Base-by-base conservation (phyloP, 2,797 vertebrate species). In the Fistularia tabacaria region DNA sequence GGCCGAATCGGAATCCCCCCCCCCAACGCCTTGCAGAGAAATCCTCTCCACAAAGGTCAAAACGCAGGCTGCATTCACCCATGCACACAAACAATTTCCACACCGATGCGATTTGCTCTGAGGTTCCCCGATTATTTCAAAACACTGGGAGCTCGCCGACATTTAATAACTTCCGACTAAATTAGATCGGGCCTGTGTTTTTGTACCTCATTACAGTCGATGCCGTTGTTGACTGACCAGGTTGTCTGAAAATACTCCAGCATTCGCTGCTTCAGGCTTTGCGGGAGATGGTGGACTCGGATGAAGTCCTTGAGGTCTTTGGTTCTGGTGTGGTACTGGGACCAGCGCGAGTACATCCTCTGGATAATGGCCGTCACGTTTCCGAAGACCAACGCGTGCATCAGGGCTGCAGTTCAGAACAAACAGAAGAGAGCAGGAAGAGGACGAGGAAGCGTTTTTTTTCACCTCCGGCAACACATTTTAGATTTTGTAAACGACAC, bases 361-460 rank as follows among this genome's bases (percentile, higher is more conserved):
- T 99, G 96, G 81, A 99, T 99, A 74, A 99, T 99, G 41, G 96
- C 96, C 1, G 96, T 99, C 83, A 99, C 96, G 0, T 99, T 99
- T 54, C 96, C 96, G 70, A 99, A 99, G 70, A 99, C 96, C 87
- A 99, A 79, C 52, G 96, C 96, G 0, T 99, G 95, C 96, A 99
- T 99, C 89, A 99, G 83, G 37, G 97, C 97, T 98, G 69, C 13
- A 36, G 52, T 60, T 45, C 10, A 45, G 12, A 8, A 13, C 10
- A 47, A 37, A 8, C 49, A 69, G 8, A 69, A 13, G 1, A 38
- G 15, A 63, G 56, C 46, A 55, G 14, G 6, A 37, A 14, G 53
- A 9, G n/a, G 25, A 55, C 12, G 53, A 43, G 10, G 14, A n/a
- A 36, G 41, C 11, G 49, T n/a, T 47, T 47, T 9, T 7, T 9